Evolutionary conservation across 2,113 vertebrate species (phyloP).

Genomic region (Siniperca chuatsi): DNA sequence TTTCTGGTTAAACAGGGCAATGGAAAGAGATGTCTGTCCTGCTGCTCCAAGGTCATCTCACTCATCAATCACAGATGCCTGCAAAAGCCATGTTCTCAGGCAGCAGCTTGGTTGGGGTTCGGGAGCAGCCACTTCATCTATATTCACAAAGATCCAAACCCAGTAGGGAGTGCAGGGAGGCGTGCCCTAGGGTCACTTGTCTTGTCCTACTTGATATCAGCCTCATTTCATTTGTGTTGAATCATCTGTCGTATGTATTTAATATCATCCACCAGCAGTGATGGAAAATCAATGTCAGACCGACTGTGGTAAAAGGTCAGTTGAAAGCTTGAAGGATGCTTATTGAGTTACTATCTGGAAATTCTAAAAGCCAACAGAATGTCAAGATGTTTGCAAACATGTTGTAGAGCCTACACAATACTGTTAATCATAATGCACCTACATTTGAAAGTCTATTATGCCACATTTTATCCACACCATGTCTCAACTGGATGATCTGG

Average conservation of each 20-base stretch:
- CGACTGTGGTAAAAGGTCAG: not conserved
- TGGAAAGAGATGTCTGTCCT: constrained; percentile 25
- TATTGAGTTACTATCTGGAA: not conserved
- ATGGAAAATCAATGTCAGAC: constrained; percentile 22
- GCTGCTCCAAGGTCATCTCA: constrained; percentile 48
- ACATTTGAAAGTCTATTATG: not conserved
- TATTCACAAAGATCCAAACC: constrained; percentile 35
- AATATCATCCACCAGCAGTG: not conserved
- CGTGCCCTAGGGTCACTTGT: constrained; percentile 26
- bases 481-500: not conserved
- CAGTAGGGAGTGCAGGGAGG: constrained; percentile 16
- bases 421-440: not conserved
- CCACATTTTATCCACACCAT: not conserved
- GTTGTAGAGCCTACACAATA: not conserved
- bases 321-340: not conserved
- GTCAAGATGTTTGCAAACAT: constrained; percentile 11
- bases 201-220: constrained; percentile 26
- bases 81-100: constrained; percentile 23
- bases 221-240: constrained; percentile 38
- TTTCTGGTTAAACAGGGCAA: constrained; percentile 20
- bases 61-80: constrained; percentile 54
- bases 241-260: constrained; percentile 20
- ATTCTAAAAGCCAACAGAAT: not conserved
- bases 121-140: constrained; percentile 27
- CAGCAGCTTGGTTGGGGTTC: constrained; percentile 36